Conservation (phyloP, 2,113 vertebrate species). For the Bettongia penicillata region DNA sequence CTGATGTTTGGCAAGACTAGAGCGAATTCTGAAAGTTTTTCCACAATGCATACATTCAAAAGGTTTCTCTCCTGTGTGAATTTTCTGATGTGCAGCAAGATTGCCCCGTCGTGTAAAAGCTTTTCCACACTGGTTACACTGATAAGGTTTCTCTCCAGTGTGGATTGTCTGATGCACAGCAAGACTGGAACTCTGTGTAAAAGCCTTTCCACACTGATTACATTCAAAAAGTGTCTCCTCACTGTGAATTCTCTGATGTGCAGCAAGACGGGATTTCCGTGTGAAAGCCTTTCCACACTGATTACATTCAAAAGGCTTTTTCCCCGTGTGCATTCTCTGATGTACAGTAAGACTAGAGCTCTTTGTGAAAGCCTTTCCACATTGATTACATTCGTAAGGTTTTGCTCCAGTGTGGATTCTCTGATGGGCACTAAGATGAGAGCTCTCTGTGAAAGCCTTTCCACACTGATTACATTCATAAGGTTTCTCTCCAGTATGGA, state of each 20-base stretch:
- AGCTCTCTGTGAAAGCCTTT: conserved; percentile 69
- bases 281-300: conserved; percentile 2
- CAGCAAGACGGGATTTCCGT: not conserved
- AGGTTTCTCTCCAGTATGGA: conserved; percentile 80
- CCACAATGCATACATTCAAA: not conserved
- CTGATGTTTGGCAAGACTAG: not conserved
- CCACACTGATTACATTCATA: conserved; percentile 65
- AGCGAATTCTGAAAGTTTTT: not conserved
- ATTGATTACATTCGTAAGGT: conserved; percentile 70
- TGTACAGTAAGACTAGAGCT: conserved; percentile 73
- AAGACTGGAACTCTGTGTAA: not conserved
- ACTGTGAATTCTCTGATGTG: not conserved
- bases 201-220: not conserved
- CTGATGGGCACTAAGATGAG: conserved; percentile 59
- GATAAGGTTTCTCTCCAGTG: not conserved
- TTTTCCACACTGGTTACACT: not conserved
- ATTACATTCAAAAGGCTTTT: conserved; percentile 11
- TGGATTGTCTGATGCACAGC: not conserved
- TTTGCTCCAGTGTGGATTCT: conserved; percentile 61
- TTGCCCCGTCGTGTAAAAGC: not conserved
- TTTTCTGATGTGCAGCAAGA: not conserved
- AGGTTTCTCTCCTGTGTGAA: not conserved
- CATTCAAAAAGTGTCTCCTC: not conserved
- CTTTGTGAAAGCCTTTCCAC: conserved; percentile 72
- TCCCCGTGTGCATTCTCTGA: conserved; percentile 22